These are phyloP conservation scores for Ooceraea biroi DNA, from an alignment of 1,140 invertebrate genomes.

Conservation along the genomic window DNA sequence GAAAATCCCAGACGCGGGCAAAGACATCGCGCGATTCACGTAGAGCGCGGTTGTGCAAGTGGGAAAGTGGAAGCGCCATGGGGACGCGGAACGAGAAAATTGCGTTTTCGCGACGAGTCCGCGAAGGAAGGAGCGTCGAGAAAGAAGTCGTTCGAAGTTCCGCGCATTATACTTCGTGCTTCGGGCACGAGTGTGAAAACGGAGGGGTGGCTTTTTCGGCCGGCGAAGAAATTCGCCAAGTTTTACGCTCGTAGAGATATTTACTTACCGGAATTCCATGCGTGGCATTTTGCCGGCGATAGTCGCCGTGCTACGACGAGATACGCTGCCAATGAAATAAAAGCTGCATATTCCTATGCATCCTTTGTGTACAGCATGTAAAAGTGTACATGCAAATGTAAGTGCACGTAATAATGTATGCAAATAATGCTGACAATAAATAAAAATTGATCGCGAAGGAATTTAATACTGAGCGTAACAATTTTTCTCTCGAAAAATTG, in stretches of 20 bases:
- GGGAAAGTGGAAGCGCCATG: slow-evolving; percentile 9
- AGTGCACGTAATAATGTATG: neutral
- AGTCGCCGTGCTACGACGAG: neutral
- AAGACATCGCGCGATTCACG: slow-evolving; percentile 76
- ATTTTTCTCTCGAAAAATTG: slow-evolving; percentile 26
- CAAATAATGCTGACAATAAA: neutral
- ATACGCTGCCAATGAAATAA: neutral
- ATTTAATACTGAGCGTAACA: slow-evolving; percentile 15
- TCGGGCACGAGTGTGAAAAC: neutral
- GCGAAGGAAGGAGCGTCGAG: slow-evolving; percentile 29
- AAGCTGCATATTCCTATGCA: neutral
- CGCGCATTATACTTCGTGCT: slow-evolving; percentile 42
- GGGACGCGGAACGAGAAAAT: slow-evolving; percentile 49
- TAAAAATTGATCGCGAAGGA: neutral
- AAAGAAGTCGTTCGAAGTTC: slow-evolving; percentile 46
- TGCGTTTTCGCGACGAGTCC: slow-evolving; percentile 31
- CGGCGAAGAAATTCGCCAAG: slow-evolving; percentile 17
- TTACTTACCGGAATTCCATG: slow-evolving; percentile 14
- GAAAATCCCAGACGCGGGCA: slow-evolving; percentile 70
- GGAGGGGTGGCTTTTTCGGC: neutral
- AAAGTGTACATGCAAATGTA: too few species aligned
- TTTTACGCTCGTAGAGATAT: slow-evolving; percentile 26
- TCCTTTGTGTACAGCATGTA: neutral
- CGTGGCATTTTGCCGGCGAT: neutral
- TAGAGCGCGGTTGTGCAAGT: slow-evolving; percentile 20